phyloP scores from a whole-genome alignment of 2,888 invertebrate species.

The Idaea biselata region DNA sequence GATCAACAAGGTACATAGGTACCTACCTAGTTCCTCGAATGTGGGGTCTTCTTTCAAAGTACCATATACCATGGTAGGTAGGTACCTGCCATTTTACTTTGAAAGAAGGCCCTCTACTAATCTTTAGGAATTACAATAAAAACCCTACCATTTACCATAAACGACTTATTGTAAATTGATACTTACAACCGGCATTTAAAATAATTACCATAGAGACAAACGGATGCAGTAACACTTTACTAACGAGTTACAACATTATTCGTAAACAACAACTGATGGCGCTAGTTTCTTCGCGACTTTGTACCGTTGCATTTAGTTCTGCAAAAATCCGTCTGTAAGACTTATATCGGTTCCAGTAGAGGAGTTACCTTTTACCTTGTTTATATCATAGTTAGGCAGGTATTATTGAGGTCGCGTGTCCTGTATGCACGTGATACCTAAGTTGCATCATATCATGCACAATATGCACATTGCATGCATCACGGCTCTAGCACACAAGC shows the following conservation, averaged over 20 bases:
- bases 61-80: too few relatives aligned
- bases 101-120: too few relatives aligned
- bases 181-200: background rate
- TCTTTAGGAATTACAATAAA: background rate
- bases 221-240: background rate
- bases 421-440: background rate
- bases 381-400: background rate
- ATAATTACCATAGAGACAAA: background rate
- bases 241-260: background rate
- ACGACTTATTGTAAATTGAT: background rate
- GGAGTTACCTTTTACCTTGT: background rate
- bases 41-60: too few relatives aligned
- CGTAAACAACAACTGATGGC: background rate
- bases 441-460: background rate
- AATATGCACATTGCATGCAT: background rate
- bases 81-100: too few relatives aligned
- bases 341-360: background rate
- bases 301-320: background rate
- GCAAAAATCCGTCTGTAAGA: background rate
- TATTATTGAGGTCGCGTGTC: conserved; percentile 1
- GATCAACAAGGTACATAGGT: too few relatives aligned
- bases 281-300: background rate
- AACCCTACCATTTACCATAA: background rate
- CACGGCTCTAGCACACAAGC: too few relatives aligned
- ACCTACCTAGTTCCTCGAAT: too few relatives aligned